Percentiles rank a stretch among this genome's conserved stretches.
Evolutionary conservation across 2,797 vertebrate genomes (phyloP).

Genomic region (Halcyon badia): DNA sequence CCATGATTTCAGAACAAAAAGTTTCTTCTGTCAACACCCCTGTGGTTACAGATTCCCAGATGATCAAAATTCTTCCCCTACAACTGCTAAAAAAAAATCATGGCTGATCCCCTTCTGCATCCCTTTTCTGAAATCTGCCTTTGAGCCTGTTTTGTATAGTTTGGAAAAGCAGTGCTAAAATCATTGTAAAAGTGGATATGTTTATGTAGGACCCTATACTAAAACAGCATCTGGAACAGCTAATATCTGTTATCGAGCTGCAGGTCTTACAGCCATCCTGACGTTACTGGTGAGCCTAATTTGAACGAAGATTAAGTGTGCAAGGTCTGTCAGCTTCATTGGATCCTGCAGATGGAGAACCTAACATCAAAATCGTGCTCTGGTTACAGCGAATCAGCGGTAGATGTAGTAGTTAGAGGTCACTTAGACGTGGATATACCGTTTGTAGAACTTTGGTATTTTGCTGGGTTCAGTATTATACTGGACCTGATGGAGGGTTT

Average conservation of each 20-base stretch:
- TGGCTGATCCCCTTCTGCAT: neutral
- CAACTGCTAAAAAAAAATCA: neutral
- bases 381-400: neutral
- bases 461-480: neutral
- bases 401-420: neutral
- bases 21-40: neutral
- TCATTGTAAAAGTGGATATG: neutral
- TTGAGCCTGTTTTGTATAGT: neutral
- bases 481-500: neutral
- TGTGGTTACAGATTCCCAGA: neutral
- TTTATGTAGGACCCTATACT: neutral
- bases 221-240: neutral
- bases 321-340: neutral
- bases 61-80: neutral
- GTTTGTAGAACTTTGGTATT: neutral
- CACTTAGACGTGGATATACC: neutral
- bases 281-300: neutral
- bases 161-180: neutral
- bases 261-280: neutral
- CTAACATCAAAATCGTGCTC: neutral
- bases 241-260: neutral
- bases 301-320: neutral
- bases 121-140: neutral
- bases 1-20: neutral
- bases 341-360: neutral